A percentile compares a stretch with the other conserved stretches of the same genome.
phyloP scores from a whole-genome alignment of 2,888 invertebrate species.

The Platypus cylindrus region DNA sequence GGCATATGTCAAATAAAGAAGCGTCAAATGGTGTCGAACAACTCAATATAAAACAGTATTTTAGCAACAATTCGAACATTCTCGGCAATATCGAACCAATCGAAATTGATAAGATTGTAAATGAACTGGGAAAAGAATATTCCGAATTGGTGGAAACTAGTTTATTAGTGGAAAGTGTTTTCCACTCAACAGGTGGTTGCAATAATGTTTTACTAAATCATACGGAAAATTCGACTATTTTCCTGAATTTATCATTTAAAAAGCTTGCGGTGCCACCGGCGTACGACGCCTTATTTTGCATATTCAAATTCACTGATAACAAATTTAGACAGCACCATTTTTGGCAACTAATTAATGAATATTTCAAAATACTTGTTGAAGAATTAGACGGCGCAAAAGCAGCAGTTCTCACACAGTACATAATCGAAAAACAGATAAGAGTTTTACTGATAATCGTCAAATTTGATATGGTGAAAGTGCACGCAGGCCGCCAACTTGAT shows the following conservation, averaged over 20 bases:
- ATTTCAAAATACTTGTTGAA: constrained; percentile 6
- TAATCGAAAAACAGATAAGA: constrained; percentile 3
- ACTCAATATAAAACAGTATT: not conserved
- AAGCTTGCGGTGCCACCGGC: constrained; percentile 9
- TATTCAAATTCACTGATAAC: constrained; percentile 11
- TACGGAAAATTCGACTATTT: not conserved
- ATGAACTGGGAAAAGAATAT: not conserved
- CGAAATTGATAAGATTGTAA: not conserved
- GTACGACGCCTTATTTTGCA: constrained; percentile 11
- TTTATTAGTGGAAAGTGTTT: not conserved
- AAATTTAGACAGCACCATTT: constrained; percentile 13
- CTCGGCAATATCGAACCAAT: not conserved
- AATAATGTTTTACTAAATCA: not conserved
- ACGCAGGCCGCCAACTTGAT: not conserved
- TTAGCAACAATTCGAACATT: too few relatives aligned
- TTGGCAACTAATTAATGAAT: constrained; percentile 8
- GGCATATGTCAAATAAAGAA: not conserved
- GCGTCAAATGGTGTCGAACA: not conserved
- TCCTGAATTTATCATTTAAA: not conserved
- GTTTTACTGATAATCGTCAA: not conserved
- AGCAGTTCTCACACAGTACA: constrained; percentile 1
- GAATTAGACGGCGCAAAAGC: not conserved
- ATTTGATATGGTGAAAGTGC: not conserved
- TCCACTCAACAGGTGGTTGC: not conserved
- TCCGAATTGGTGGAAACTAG: not conserved